These are phyloP conservation scores for Clitarchus hookeri DNA, from an alignment of 2,888 invertebrate genomes.

Conservation along the genomic window DNA sequence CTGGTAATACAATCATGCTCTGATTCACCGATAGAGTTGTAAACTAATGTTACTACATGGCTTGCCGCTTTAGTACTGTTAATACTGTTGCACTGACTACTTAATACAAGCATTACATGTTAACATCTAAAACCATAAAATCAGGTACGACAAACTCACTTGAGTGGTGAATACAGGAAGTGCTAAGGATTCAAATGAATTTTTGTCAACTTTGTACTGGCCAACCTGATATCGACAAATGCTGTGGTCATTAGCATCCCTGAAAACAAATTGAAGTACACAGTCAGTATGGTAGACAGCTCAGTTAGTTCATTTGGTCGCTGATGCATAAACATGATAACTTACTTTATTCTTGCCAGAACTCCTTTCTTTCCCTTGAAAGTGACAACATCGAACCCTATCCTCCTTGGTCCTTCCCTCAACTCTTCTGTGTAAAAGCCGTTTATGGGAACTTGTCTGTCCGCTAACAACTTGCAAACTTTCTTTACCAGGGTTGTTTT, in stretches of 20 bases:
- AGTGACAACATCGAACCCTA: slow-evolving; percentile 12
- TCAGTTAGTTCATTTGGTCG: too few species aligned
- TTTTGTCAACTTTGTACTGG: slow-evolving; percentile 18
- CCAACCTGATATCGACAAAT: slow-evolving; percentile 23
- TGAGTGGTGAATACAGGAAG: background rate
- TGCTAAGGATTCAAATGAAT: slow-evolving; percentile 18
- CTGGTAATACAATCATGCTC: too few species aligned
- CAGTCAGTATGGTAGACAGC: background rate
- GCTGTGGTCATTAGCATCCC: background rate
- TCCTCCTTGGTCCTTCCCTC: background rate
- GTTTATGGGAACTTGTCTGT: background rate
- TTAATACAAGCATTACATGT: too few species aligned
- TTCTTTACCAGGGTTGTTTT: slow-evolving; percentile 15
- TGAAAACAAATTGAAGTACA: background rate
- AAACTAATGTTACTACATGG: too few species aligned
- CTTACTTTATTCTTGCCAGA: slow-evolving; percentile 20
- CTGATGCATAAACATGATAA: background rate
- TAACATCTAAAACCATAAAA: background rate
- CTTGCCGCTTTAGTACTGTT: too few species aligned
- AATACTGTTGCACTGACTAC: background rate
- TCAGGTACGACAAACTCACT: background rate
- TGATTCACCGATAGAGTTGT: too few species aligned
- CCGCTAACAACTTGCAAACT: background rate
- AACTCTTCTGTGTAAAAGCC: slow-evolving; percentile 24
- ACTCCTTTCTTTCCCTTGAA: background rate